Evolutionary conservation across 1,140 invertebrate species (phyloP), one percentile per base, ranked within the genome.

Genomic region (Drosophila persimilis): DNA sequence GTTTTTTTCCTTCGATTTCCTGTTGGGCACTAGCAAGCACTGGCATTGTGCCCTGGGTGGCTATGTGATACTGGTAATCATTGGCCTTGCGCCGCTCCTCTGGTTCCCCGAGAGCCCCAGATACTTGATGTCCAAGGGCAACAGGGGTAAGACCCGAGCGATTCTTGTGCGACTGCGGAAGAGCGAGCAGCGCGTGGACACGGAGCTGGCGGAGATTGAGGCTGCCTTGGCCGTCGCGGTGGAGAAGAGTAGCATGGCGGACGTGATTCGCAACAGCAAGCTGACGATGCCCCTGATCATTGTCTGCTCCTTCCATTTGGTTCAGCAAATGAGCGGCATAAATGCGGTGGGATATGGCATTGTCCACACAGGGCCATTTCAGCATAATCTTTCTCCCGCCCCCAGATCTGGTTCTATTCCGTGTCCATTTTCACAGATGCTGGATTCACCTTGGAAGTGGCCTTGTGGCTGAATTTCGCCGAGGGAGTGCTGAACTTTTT

Each of bases 31-130:
- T 31, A 86, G 92, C 56, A 74, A 91, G 1, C 71, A 58, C 5
- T 97, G 96, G 96, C 93, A 94, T 44, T 93, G 93, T 73, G 93
- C 96, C 51, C 78, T 97, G 17, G 94, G 93, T 52, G 92, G 93
- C 24, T 95, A 93, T 83, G 90, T 93, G 20, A 54, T 94, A 13
- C 92, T 93, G 72, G 92, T 94, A 54, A 72, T 94, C 22, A 59
- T 94, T 39, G 91, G 93, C 76, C 80, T 92, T 51, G 81, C 94
- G 7, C 80, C 93, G 5, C 86, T 95, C 13, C 92, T 92, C 46
- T 92, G 94, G 63, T 92, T 97, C 76, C 96, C 96, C 0, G 96
- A 97, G 90, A 97, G 95, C 92, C 96, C 96, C 0, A 96, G 96
- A 83, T 97, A 95, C 15, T 95, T 93, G 77, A 92, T 95, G 46